Percentiles rank a stretch among this genome's conserved stretches.
Evolutionary conservation across 30 jellyfish, hydroid and myxozoan genomes (phyloP).

Genomic region (Haliclystus octoradiatus): DNA sequence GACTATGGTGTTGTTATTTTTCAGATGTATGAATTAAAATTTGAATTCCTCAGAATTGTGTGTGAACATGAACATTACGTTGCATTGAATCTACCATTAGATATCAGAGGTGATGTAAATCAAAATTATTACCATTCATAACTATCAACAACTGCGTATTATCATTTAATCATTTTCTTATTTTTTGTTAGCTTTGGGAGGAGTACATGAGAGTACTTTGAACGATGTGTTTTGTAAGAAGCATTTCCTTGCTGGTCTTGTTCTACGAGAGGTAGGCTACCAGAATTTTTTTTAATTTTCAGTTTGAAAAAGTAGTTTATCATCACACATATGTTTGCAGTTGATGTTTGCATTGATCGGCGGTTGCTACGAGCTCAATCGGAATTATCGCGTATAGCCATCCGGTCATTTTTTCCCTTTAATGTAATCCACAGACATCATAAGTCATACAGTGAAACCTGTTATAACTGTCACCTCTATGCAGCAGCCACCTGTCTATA

Average conservation of each 20-base stretch:
- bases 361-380: too few relatives aligned
- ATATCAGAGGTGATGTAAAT: slow-evolving; percentile 66
- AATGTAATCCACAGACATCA: too few relatives aligned
- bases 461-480: too few relatives aligned
- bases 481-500: too few relatives aligned
- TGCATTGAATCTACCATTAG: slow-evolving; percentile 93
- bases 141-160: not conserved
- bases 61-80: slow-evolving; percentile 92
- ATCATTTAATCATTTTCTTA: not conserved
- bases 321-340: too few relatives aligned
- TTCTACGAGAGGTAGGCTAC: slow-evolving; percentile 61
- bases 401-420: too few relatives aligned
- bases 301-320: too few relatives aligned
- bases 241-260: slow-evolving; percentile 83
- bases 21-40: slow-evolving; percentile 89
- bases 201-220: slow-evolving; percentile 86
- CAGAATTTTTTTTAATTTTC: not conserved
- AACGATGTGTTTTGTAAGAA: slow-evolving; percentile 70
- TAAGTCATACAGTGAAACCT: too few relatives aligned
- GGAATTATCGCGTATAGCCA: too few relatives aligned
- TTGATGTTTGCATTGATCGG: too few relatives aligned
- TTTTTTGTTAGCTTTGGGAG: slow-evolving; percentile 59
- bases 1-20: too few relatives aligned
- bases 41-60: slow-evolving; percentile 67
- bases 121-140: not conserved